Conservation (phyloP, 1,140 invertebrate genomes). For the Mycetomoellerius zeteki region DNA sequence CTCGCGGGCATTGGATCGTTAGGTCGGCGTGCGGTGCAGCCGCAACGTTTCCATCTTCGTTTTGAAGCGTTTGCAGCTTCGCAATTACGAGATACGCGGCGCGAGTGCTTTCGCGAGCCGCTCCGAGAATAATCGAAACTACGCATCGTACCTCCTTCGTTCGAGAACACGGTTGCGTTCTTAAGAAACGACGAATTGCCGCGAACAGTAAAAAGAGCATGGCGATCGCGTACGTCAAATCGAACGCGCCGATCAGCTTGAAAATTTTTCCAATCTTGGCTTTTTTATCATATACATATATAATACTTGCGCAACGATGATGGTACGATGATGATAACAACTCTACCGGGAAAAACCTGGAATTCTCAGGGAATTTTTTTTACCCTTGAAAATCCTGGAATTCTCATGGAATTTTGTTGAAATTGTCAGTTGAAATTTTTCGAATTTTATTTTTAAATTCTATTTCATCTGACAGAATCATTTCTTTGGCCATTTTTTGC, state of each 20-base stretch:
- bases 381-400: too few relatives aligned
- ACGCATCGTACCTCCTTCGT: conserved; percentile 23
- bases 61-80: conserved; percentile 60
- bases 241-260: not conserved
- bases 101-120: not conserved
- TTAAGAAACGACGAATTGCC: not conserved
- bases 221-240: not conserved
- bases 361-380: too few relatives aligned
- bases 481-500: too few relatives aligned
- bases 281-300: too few relatives aligned
- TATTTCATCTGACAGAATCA: too few relatives aligned
- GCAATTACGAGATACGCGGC: conserved; percentile 60
- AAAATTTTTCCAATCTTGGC: too few relatives aligned
- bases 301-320: too few relatives aligned
- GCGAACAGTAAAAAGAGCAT: not conserved
- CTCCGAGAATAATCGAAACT: conserved; percentile 54
- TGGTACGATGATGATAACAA: too few relatives aligned
- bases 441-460: too few relatives aligned
- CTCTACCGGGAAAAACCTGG: too few relatives aligned
- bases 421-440: too few relatives aligned
- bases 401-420: too few relatives aligned
- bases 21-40: conserved; percentile 43
- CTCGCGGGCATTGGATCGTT: conserved; percentile 65
- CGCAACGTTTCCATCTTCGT: conserved; percentile 67
- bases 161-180: not conserved